Evolutionary conservation across 2,888 invertebrate species (phyloP), one percentile per base, ranked within the genome.

Genomic region (Ligdia adustata): DNA sequence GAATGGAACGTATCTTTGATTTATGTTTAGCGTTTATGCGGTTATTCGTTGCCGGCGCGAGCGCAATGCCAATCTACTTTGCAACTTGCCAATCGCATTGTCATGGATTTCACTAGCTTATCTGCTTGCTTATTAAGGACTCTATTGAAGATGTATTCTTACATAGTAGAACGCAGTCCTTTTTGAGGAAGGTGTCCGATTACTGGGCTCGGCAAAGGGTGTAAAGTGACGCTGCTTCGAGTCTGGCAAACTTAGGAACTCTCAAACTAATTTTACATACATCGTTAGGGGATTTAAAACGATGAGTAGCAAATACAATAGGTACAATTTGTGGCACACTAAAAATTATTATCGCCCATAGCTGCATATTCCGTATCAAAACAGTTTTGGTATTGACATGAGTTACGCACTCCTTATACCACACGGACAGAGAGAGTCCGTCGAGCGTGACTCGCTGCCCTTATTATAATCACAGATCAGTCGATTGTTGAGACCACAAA

Each of bases 391-490:
- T 16, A 74, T 71, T 63, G 67, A 64, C 68, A 70, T 69, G 67
- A 69, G 62, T 69, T 62, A 63, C 57, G 64, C 63, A 63, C 61
- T 60, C 63, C 57, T 62, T 71, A 64, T 62, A 62, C 67, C 64
- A 57, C 52, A 16, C 16, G 16, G 3, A 16, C 16, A 5, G 3
- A 16, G 3, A 60, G n/a, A 72, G 77, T 76, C 79, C 73, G 64
- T 75, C 73, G 76, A 76, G 78, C 79, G 78, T 81, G 80, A 80
- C 78, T 80, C 76, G 75, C 68, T 68, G 65, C 62, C 72, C 84
- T 81, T 82, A 88, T 89, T 89, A 87, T 80, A 88, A 88, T 89
- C 82, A 86, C 87, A 88, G 80, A 88, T 88, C 72, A 82, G 83
- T 58, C 82, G 83, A 85, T 88, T 86, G 87, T 88, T 85, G 79